A percentile compares a stretch with the other conserved stretches of the same genome.
Conservation (phyloP, 2,797 vertebrate species). For the Pseudochaenichthys georgianus region DNA sequence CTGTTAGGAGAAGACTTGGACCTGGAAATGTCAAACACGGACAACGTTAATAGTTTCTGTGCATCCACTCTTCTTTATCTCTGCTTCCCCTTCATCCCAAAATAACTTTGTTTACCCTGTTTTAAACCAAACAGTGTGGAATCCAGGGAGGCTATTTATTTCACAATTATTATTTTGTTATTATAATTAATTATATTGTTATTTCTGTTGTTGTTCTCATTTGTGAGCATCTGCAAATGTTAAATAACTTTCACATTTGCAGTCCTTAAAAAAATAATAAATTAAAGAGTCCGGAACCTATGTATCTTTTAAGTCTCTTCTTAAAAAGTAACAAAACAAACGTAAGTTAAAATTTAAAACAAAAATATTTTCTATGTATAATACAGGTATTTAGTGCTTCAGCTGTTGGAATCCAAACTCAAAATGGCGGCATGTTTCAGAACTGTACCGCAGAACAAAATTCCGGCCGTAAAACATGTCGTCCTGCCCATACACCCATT, state of each 20-base stretch:
- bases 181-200: conserved; percentile 91
- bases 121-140: conserved; percentile 87
- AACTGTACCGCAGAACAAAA: conserved; percentile 84
- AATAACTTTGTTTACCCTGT: conserved; percentile 81
- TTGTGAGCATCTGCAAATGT: conserved; percentile 97
- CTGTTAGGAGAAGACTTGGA: conserved; percentile 77
- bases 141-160: conserved; percentile 87
- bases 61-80: conserved; percentile 63
- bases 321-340: conserved; percentile 94
- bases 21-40: conserved; percentile 58
- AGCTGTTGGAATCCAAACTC: conserved; percentile 90
- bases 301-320: conserved; percentile 90
- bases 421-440: conserved; percentile 86
- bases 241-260: conserved; percentile 97
- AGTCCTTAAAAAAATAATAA: conserved; percentile 99
- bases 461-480: conserved; percentile 81
- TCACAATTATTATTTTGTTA: conserved; percentile 90
- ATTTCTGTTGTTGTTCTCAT: conserved; percentile 89
- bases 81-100: conserved; percentile 79
- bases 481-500: conserved; percentile 83
- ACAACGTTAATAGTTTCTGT: conserved; percentile 70
- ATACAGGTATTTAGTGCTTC: conserved; percentile 94
- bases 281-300: conserved; percentile 95
- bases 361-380: conserved; percentile 99
- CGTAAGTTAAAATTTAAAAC: conserved; percentile 93